Conservation (phyloP, 2,888 invertebrate species). For the Sphecodes monilicornis region DNA sequence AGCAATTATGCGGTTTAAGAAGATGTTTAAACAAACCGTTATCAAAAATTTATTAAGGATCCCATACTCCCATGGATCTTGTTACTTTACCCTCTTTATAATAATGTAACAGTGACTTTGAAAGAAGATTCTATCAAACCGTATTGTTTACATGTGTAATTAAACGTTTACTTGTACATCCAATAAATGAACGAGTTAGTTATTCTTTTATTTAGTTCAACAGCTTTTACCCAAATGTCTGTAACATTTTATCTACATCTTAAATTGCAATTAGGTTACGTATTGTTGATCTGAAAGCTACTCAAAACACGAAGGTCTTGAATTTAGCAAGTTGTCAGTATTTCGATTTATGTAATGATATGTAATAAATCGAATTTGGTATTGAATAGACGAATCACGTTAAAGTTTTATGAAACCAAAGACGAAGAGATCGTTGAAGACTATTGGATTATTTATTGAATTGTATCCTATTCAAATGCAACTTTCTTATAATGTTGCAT, state of each 20-base stretch:
- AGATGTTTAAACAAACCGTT: too few species aligned
- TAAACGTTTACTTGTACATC: background rate
- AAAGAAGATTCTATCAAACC: background rate
- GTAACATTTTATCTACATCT: background rate
- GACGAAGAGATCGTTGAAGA: too few species aligned
- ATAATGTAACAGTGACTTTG: background rate
- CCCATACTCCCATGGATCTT: too few species aligned
- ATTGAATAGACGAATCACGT: background rate
- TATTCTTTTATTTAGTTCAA: background rate
- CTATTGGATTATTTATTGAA: too few species aligned
- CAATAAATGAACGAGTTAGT: background rate
- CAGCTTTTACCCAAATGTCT: background rate
- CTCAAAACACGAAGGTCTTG: background rate
- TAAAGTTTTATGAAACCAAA: background rate
- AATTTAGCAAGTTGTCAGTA: conserved; percentile 14
- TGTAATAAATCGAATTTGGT: background rate
- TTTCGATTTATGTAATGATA: background rate
- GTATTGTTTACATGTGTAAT: background rate
- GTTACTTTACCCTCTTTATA: background rate
- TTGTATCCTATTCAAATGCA: too few species aligned
- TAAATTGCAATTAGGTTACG: conserved; percentile 6
- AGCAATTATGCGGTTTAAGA: too few species aligned
- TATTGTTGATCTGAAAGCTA: background rate
- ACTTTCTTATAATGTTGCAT: background rate
- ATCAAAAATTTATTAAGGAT: too few species aligned